phyloP scores from a whole-genome alignment of 2,113 vertebrate species.

The Rhombomys opimus region DNA sequence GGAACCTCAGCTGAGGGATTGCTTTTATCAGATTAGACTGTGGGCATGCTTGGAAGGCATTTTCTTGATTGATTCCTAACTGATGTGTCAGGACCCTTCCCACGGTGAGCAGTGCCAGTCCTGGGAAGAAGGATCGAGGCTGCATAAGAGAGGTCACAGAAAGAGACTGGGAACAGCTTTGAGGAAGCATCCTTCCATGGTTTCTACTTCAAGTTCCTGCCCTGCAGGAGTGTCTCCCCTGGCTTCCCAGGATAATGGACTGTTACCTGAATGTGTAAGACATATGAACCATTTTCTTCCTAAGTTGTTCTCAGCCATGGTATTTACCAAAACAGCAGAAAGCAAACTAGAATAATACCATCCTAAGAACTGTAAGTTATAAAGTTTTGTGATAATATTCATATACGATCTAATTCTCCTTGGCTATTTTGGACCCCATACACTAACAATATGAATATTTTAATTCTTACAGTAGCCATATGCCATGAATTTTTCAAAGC shows the following conservation, averaged over 20 bases:
- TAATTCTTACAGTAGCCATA: constrained; percentile 17
- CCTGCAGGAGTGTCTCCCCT: neutral
- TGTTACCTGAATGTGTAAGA: neutral
- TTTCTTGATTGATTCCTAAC: neutral
- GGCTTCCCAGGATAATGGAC: neutral
- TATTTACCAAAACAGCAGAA: neutral
- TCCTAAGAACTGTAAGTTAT: constrained; percentile 36
- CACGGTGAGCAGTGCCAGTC: neutral
- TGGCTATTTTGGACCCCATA: constrained; percentile 42
- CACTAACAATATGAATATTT: neutral
- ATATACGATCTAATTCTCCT: constrained; percentile 47
- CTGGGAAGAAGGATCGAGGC: neutral
- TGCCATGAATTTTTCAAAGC: constrained; percentile 27
- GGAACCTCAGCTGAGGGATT: neutral
- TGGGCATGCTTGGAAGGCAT: neutral
- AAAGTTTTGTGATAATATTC: constrained; percentile 4
- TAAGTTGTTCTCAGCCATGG: neutral
- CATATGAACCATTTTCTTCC: neutral
- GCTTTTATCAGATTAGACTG: neutral
- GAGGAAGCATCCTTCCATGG: neutral
- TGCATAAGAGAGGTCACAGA: neutral
- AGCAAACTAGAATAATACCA: neutral
- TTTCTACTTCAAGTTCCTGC: neutral
- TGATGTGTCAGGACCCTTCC: neutral
- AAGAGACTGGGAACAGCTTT: neutral